These are phyloP conservation scores for Phortica variegata DNA, from an alignment of 1,140 invertebrate species.

Conservation along the genomic window DNA sequence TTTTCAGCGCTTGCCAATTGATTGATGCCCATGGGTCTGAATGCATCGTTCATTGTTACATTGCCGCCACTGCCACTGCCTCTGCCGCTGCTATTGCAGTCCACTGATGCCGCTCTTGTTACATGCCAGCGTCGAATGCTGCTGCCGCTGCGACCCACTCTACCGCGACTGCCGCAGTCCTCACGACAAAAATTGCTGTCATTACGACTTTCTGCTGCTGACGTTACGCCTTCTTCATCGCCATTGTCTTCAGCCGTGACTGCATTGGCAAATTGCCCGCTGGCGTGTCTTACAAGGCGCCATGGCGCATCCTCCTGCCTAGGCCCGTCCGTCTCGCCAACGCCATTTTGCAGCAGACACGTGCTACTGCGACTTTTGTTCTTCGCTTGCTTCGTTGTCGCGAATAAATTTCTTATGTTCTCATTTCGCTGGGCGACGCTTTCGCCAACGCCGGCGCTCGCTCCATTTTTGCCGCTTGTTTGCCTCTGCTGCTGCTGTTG, in stretches of 20 bases:
- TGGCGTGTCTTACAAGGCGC: conserved; percentile 14
- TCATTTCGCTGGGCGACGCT: conserved; percentile 32
- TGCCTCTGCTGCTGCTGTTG: no score
- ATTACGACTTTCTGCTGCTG: no score
- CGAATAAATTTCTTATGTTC: conserved; percentile 44
- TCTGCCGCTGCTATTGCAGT: no score
- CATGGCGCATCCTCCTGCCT: no score
- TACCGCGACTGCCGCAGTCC: background rate
- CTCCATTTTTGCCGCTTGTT: conserved; percentile 6
- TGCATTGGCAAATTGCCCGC: conserved; percentile 16
- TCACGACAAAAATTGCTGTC: background rate
- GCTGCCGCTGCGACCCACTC: background rate
- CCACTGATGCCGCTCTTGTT: no score
- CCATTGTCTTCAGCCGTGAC: conserved; percentile 11
- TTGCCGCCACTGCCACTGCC: background rate
- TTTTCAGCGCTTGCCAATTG: conserved; percentile 41
- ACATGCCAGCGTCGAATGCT: no score
- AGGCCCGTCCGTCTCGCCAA: conserved; percentile 7
- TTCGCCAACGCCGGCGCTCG: background rate
- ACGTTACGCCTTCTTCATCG: conserved; percentile 6
- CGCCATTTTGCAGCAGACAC: conserved; percentile 1
- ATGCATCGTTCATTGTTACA: background rate
- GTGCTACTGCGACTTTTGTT: conserved; percentile 6
- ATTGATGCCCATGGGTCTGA: conserved; percentile 34
- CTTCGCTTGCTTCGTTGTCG: conserved; percentile 40